Conservation (phyloP, 2,797 vertebrate species). For the Artibeus lituratus region DNA sequence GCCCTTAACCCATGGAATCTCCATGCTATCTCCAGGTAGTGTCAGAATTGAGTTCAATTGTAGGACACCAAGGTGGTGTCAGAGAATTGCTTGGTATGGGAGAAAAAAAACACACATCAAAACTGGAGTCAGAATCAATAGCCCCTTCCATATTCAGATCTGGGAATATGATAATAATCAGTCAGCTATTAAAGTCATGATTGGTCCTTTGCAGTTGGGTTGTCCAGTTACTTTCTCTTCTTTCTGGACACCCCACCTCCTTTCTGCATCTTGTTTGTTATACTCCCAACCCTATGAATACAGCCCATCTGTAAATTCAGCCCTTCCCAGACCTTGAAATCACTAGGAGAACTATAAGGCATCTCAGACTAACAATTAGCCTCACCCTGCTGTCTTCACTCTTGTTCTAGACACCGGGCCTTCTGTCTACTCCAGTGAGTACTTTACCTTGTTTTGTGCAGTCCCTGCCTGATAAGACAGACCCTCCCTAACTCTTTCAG, state of each 20-base stretch:
- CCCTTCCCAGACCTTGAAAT: background rate
- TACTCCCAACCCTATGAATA: background rate
- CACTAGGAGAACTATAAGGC: background rate
- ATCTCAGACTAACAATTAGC: background rate
- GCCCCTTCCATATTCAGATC: background rate
- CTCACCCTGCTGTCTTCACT: background rate
- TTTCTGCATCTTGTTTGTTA: background rate
- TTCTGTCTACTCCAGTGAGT: background rate
- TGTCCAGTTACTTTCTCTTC: background rate
- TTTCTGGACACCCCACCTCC: background rate
- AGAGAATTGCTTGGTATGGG: background rate
- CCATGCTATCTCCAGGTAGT: background rate
- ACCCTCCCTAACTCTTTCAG: background rate
- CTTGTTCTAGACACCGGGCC: background rate
- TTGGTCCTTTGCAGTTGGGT: background rate
- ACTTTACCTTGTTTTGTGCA: background rate
- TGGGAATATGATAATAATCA: background rate
- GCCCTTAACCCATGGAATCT: background rate
- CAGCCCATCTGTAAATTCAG: background rate
- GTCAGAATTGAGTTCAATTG: background rate
- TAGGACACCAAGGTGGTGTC: background rate
- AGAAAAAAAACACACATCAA: background rate
- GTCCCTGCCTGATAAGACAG: background rate
- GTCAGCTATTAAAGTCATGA: background rate
- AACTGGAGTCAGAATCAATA: background rate